These are phyloP conservation scores for Caenorhabditis sinica DNA, from an alignment of 2,888 invertebrate genomes.

Conservation along the genomic window DNA sequence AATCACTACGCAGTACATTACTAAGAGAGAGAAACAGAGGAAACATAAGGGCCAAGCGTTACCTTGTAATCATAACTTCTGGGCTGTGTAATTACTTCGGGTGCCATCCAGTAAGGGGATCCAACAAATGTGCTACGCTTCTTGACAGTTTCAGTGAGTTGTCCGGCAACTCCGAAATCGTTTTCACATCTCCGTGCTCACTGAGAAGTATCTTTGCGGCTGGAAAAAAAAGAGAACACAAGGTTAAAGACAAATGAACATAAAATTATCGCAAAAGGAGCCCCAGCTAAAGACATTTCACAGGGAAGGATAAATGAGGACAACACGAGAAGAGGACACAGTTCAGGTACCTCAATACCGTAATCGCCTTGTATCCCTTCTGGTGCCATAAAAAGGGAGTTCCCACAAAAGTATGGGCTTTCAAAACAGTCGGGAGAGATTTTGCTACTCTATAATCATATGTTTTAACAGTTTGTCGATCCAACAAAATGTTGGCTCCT, in stretches of 20 bases:
- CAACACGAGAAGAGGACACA: conserved; percentile 10
- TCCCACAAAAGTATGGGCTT: conserved; percentile 95
- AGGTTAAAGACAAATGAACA: not conserved
- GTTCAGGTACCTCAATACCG: conserved; percentile 89
- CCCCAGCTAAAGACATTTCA: not conserved
- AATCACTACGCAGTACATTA: conserved; percentile 1
- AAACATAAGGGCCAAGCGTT: conserved; percentile 21
- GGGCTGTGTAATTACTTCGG: conserved; percentile 96
- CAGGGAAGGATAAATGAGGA: not conserved
- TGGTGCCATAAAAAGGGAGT: conserved; percentile 98
- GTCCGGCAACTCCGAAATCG: conserved; percentile 96
- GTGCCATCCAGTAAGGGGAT: conserved; percentile 95
- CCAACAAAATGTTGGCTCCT: conserved; percentile 97
- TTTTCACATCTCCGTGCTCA: conserved; percentile 98
- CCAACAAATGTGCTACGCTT: conserved; percentile 97
- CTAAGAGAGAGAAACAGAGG: conserved; percentile 6
- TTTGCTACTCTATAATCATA: conserved; percentile 97
- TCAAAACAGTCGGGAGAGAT: conserved; percentile 90
- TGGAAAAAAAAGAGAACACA: conserved; percentile 62
- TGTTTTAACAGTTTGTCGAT: conserved; percentile 97
- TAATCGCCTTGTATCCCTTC: conserved; percentile 96
- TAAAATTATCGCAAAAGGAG: not conserved
- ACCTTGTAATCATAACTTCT: conserved; percentile 86
- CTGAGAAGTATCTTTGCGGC: conserved; percentile 98
- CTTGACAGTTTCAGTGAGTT: conserved; percentile 91